Evolutionary conservation across 2,113 vertebrate species (phyloP).

Genomic region (Lagopus leucura): DNA sequence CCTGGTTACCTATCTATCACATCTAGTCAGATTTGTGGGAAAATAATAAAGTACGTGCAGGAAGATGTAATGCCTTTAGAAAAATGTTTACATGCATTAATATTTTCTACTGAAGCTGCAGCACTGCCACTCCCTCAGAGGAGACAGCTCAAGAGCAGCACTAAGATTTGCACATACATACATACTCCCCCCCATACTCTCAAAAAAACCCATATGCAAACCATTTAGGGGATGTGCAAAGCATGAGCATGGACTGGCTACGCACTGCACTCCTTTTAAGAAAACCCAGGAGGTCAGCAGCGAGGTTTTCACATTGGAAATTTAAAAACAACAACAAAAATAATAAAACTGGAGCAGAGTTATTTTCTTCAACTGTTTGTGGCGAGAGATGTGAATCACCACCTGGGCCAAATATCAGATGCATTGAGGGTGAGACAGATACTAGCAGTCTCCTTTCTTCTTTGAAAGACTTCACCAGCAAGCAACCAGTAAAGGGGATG

Average conservation of each 20-base stretch:
- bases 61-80: slow-evolving; percentile 66
- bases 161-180: background rate
- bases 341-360: background rate
- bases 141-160: background rate
- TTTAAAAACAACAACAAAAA: background rate
- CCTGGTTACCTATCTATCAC: slow-evolving; percentile 68
- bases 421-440: background rate
- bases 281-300: background rate
- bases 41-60: slow-evolving; percentile 70
- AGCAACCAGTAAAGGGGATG: background rate
- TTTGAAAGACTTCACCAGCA: background rate
- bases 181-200: background rate
- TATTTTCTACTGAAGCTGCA: slow-evolving; percentile 63
- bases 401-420: background rate
- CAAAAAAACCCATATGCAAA: background rate
- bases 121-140: slow-evolving; percentile 17
- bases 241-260: background rate
- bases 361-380: background rate
- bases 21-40: slow-evolving; percentile 66
- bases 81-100: slow-evolving; percentile 70
- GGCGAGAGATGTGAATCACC: background rate
- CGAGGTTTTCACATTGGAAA: background rate
- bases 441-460: background rate
- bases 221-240: background rate
- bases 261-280: background rate